Evolutionary conservation across 92 coral and sea anemone species (phyloP).

Genomic region (Meandrina meandrites): DNA sequence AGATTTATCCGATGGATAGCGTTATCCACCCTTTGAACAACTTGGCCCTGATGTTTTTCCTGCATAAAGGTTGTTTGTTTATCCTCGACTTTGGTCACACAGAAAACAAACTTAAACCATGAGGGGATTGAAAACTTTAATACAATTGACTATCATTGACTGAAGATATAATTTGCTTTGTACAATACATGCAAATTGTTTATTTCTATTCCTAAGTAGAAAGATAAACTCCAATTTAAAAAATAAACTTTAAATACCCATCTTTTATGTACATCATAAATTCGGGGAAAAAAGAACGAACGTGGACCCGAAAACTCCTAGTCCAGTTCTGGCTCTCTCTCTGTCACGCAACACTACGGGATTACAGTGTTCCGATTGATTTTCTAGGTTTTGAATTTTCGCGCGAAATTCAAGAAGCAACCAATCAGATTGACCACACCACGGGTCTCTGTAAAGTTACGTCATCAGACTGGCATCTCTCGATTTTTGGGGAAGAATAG

Average conservation of each 20-base stretch:
- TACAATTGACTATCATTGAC: neutral
- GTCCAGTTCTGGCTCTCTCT: too few species aligned
- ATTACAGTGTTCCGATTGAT: neutral
- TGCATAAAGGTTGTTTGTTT: neutral
- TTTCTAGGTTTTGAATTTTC: neutral
- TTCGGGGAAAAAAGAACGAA: neutral
- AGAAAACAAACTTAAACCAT: neutral
- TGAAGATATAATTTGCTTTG: neutral
- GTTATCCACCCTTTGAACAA: too few species aligned
- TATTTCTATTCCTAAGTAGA: neutral
- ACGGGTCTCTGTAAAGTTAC: neutral
- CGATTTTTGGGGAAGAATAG: too few species aligned
- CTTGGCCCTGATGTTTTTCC: too few species aligned
- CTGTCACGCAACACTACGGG: too few species aligned
- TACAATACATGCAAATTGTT: neutral
- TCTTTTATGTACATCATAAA: neutral
- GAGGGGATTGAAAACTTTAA: neutral
- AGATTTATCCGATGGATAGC: too few species aligned
- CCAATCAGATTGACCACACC: neutral
- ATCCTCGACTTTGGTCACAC: neutral
- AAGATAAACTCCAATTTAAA: neutral
- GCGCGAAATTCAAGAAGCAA: neutral
- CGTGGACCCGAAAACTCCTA: neutral
- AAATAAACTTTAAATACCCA: slow-evolving; percentile 1
- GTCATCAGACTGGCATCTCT: neutral